Evolutionary conservation across 37 sponge, comb jelly and placozoan species (phyloP).

Genomic region (Amphimedon queenslandica): DNA sequence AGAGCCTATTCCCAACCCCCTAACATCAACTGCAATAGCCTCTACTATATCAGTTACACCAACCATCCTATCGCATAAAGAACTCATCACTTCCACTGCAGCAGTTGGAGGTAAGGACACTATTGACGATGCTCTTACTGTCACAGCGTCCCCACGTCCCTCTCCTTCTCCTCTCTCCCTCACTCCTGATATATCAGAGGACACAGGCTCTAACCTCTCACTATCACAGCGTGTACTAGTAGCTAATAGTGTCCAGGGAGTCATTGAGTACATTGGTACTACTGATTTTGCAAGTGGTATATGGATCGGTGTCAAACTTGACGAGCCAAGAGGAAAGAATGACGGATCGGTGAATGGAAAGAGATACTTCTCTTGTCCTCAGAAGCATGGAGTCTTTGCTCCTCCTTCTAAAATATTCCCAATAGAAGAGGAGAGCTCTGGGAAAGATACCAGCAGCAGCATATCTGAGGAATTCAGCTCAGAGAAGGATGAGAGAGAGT

Average conservation of each 20-base stretch:
- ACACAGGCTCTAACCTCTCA: slow-evolving; percentile 2
- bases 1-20: neutral
- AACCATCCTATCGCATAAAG: neutral
- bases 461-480: no score
- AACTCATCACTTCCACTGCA: no score
- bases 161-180: neutral
- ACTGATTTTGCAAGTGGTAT: slow-evolving; percentile 53
- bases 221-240: slow-evolving; percentile 49
- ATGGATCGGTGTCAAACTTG: slow-evolving; percentile 62
- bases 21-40: neutral
- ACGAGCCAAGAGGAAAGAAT: slow-evolving; percentile 37
- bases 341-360: slow-evolving; percentile 52
- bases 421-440: neutral
- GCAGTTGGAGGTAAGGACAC: no score
- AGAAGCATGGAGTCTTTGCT: slow-evolving; percentile 55
- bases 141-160: neutral
- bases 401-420: slow-evolving; percentile 47
- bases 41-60: neutral
- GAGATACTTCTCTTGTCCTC: slow-evolving; percentile 49
- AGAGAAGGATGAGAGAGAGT: no score
- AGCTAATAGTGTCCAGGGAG: slow-evolving; percentile 31
- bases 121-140: neutral
- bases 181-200: neutral
- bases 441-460: no score
- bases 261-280: slow-evolving; percentile 42